Base-by-base conservation (phyloP, 2,888 invertebrate genomes). In the Baccha elongata region DNA sequence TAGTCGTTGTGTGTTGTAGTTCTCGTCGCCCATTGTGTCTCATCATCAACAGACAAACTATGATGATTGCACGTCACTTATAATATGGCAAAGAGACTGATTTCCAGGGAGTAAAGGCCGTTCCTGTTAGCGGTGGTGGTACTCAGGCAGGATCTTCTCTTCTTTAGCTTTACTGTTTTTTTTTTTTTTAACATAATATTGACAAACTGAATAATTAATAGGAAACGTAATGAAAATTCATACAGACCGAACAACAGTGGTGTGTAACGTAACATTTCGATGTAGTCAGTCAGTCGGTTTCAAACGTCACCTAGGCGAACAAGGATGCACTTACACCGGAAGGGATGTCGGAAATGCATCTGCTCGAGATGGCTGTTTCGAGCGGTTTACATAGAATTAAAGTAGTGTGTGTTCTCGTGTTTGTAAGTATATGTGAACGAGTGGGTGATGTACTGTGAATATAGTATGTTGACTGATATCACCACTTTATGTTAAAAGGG, bases 161-260 rank as follows among this genome's bases (percentile, higher is more conserved):
- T 53, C 53, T 53, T 13, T 21, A 4, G n/a, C n/a, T 13, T 8
- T n/a, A 11, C 1, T 46, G 1, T 17, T 29, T 35, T 32, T 50
- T 15, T 35, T 68, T 15, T 37, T 62, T 60, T 68, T 17, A 75
- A 60, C 64, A 75, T 75, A 75, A 81, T 75, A 81, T 81, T 81
- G 80, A 81, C 80, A 75, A 81, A 81, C 75, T 75, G 80, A 81
- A 81, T 81, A 81, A 81, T 75, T 81, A 81, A 81, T 75, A 53
- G 71, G 65, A 75, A 71, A 65, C 68, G 65, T 65, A 81, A 75
- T 60, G 80, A 81, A 80, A 81, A 81, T 67, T 50, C 48, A 48
- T 62, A 65, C 68, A 3, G 2, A 69, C 68, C 26, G 10, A 46
- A 32, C 13, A 68, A 26, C 58, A 46, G 37, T 60, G 44, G 32